A percentile compares a stretch with the other conserved stretches of the same genome.
Evolutionary conservation across 2,797 vertebrate species (phyloP).

Genomic region (Denticeps clupeoides): DNA sequence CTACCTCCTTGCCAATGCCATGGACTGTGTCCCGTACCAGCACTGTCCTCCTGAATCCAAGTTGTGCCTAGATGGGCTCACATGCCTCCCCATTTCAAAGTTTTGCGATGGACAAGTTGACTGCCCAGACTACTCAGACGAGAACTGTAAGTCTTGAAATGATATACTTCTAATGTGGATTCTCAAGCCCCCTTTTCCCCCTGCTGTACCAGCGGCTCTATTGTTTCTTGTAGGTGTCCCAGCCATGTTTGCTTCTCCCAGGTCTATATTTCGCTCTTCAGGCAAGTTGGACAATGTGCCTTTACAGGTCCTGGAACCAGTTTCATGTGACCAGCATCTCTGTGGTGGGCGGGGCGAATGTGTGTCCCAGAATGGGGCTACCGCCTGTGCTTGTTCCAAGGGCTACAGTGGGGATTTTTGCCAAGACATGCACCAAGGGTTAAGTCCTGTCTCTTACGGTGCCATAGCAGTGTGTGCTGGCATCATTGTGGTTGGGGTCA

Average conservation of each 20-base stretch:
- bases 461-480: constrained; percentile 27
- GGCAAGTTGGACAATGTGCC: background rate
- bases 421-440: constrained; percentile 38
- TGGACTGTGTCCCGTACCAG: constrained; percentile 39
- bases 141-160: constrained; percentile 61
- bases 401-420: constrained; percentile 65
- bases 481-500: constrained; percentile 45
- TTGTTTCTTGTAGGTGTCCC: too few species aligned
- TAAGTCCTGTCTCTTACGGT: constrained; percentile 49
- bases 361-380: constrained; percentile 27
- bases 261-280: background rate
- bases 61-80: constrained; percentile 57
- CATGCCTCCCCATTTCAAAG: constrained; percentile 56
- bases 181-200: too few species aligned
- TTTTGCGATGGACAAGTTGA: constrained; percentile 61
- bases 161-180: background rate
- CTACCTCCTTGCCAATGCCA: constrained; percentile 38
- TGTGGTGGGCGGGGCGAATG: constrained; percentile 69
- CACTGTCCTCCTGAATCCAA: constrained; percentile 41
- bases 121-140: constrained; percentile 74
- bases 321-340: constrained; percentile 33
- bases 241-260: too few species aligned
- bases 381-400: constrained; percentile 51
- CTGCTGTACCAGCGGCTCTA: too few species aligned
- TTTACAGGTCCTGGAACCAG: constrained; percentile 28